These are phyloP conservation scores for Zaprionus vittiger DNA, from an alignment of 1,140 invertebrate genomes.

Conservation along the genomic window DNA sequence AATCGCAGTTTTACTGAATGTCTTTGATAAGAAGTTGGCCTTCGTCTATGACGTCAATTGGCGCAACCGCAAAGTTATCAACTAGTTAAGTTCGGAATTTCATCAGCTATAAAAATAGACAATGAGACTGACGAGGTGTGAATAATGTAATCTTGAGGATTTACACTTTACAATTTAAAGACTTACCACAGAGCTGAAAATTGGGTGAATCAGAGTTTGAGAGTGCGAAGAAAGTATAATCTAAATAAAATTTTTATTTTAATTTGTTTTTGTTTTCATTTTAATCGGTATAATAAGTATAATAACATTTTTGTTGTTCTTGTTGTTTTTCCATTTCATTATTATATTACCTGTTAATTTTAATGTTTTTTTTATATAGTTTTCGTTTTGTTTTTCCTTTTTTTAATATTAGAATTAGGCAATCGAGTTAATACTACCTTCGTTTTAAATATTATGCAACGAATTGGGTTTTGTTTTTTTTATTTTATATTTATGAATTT, in stretches of 20 bases:
- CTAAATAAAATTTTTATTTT: constrained; percentile 85
- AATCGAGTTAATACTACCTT: constrained; percentile 84
- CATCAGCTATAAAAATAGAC: not conserved
- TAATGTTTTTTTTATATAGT: constrained; percentile 66
- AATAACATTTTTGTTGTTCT: constrained; percentile 82
- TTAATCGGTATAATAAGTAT: constrained; percentile 84
- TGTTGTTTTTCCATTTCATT: constrained; percentile 65
- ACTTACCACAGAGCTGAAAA: constrained; percentile 27
- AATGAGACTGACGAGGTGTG: not conserved
- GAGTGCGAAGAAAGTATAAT: constrained; percentile 70
- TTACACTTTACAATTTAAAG: not conserved
- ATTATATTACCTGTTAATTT: constrained; percentile 78
- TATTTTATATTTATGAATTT: constrained; percentile 69
- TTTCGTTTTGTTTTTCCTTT: constrained; percentile 51
- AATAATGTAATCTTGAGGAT: not conserved
- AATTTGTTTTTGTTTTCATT: constrained; percentile 82
- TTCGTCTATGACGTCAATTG: constrained; percentile 58
- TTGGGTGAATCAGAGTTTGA: constrained; percentile 15
- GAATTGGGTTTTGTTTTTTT: constrained; percentile 67
- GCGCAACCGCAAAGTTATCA: constrained; percentile 6
- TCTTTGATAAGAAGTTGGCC: constrained; percentile 23
- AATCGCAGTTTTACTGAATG: constrained; percentile 20
- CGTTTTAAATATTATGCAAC: constrained; percentile 83
- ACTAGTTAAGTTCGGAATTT: not conserved
- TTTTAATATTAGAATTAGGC: constrained; percentile 84